Base-by-base conservation (phyloP, 2,113 vertebrate species). In the Oreochromis tanganicae region DNA sequence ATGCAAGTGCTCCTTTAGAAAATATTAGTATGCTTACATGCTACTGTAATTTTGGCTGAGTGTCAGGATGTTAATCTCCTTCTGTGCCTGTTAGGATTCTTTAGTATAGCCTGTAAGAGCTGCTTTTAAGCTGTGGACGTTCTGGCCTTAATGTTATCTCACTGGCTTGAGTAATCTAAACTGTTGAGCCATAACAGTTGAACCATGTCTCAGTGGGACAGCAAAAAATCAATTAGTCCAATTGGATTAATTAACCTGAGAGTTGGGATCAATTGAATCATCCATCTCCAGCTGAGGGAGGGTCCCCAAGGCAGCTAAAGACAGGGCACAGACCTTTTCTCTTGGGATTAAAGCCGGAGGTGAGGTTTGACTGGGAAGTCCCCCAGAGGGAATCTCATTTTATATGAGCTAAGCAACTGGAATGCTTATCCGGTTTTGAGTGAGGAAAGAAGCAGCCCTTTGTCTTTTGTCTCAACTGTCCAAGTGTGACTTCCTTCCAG, bases 381-480 rank as follows among this genome's bases (percentile, higher is more conserved):
- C 94, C 94, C 85, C 50, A 9, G 66, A 89, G 93, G 87, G 86
- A 86, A 95, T 94, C 84, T 89, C 92, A 92, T 95, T 93, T 94
- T 94, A 93, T 89, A 94, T 95, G 95, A 96, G 93, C 93, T 95
- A 95, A 95, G 94, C 91, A 88, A 94, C 90, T 90, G 91, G 82
- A 95, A 95, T 94, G 93, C 93, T 88, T 92, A 89, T 95, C 94
- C 95, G 92, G 92, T 94, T 94, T 89, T 71, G 81, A 80, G 66
- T 92, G 94, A 94, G 95, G 94, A 95, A 95, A 95, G 95, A 96
- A 95, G 94, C 91, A 92, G 89, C 89, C 92, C 94, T 95, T 95
- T 95, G 95, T 96, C 89, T 93, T 95, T 90, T 91, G 91, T 95
- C 82, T 87, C 52, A 66, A 80, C 91, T 92, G 90, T 85, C 90